These are phyloP conservation scores for Clarias fuscus DNA, from an alignment of 2,797 vertebrate genomes.

Conservation along the genomic window DNA sequence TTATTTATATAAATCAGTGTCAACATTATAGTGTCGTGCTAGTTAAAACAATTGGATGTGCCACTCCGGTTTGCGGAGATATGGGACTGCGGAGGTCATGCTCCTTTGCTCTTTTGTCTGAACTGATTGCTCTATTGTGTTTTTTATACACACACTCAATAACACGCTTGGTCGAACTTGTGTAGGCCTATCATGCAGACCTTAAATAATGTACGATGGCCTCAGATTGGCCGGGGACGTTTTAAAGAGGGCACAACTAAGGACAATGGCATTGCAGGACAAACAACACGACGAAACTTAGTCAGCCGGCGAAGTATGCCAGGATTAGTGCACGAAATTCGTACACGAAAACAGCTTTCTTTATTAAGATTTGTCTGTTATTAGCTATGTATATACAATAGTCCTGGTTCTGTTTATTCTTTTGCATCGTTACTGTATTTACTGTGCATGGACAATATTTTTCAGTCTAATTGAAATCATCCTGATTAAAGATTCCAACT, in stretches of 20 bases:
- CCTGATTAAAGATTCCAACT: too few species aligned
- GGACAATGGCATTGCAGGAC: conserved; percentile 3
- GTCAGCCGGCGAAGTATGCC: not conserved
- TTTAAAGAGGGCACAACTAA: conserved; percentile 20
- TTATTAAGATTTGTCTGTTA: not conserved
- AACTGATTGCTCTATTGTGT: conserved; percentile 29
- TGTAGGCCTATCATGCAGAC: conserved; percentile 32
- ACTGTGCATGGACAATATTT: too few species aligned
- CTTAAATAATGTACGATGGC: conserved; percentile 43
- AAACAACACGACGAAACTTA: not conserved
- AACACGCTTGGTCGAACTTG: conserved; percentile 36
- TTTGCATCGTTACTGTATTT: not conserved
- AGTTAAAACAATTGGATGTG: conserved; percentile 25
- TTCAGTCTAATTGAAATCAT: too few species aligned
- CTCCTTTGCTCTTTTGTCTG: conserved; percentile 24
- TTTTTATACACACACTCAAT: conserved; percentile 24
- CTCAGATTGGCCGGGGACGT: not conserved
- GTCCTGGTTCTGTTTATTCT: not conserved
- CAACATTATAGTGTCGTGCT: conserved; percentile 12
- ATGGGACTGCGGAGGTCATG: conserved; percentile 4
- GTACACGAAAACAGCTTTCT: not conserved
- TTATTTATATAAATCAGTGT: conserved; percentile 20
- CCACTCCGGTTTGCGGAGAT: not conserved
- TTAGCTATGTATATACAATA: not conserved
- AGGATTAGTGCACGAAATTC: not conserved